Base-by-base conservation (phyloP, 2,888 invertebrate genomes). In the Diaprepes abbreviatus region DNA sequence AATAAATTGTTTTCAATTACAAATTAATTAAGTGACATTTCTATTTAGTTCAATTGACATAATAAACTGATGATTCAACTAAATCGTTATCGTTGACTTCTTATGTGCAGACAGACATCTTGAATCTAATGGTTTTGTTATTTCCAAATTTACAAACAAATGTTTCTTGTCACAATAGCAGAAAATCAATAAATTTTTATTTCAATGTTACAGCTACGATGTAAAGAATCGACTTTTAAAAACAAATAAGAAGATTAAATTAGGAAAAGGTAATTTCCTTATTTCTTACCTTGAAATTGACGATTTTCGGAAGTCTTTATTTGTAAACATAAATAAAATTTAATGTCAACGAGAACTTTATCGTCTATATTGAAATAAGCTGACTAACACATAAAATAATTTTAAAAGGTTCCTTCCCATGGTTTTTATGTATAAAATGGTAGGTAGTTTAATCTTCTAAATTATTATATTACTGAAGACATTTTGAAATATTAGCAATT, bases 21-120 rank as follows among this genome's bases (percentile, higher is more conserved):
- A 73, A 70, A 70, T 73, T 70, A 70, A 73, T 73, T 73, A 70
- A 70, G 59, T 55, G 33, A 48, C 60, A 16, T 59, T 36, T 63
- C 52, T 63, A 59, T 71, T 64, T 71, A 59, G 63, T 59, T 64
- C 71, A 71, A 66, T 71, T 66, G 71, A 64, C 54, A 71, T 58
- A 40, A 66, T 70, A 66, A 70, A 66, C 52, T 66, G 62, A 52
- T 66, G 62, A 70, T 10, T 63, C 55, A 66, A 70, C 66, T 12
- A 66, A 60, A 62, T 43, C 28, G 40, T 40, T 45, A 62, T 43
- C 28, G 40, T 40, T 45, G 54, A 50, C 50, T 36, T 60, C 60
- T 28, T 58, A 10, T 31, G 16, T 43, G n/a, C n/a, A n/a, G 21
- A 24, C 10, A 43, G 14, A 50, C 28, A 28, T 50, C 14, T 28